phyloP scores from a whole-genome alignment of 2,888 invertebrate species.

The Zele albiditarsus region DNA sequence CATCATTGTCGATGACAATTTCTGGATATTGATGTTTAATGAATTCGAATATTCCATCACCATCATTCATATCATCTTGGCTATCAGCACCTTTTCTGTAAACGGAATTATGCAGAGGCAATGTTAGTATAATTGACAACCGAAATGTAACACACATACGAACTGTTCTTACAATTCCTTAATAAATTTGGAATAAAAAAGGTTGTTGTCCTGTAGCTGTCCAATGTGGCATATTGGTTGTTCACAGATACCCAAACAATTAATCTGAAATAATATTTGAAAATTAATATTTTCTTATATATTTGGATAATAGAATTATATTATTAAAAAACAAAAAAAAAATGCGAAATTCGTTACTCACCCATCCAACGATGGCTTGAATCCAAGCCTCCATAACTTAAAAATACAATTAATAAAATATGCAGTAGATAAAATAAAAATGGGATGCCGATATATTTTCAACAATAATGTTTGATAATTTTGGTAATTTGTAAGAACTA shows the following conservation, averaged over 20 bases:
- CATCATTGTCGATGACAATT: constrained; percentile 68
- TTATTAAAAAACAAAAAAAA: not conserved
- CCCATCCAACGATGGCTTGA: constrained; percentile 60
- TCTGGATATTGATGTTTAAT: constrained; percentile 72
- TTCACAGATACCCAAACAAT: constrained; percentile 70
- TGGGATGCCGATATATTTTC: not conserved
- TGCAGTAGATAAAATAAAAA: not conserved
- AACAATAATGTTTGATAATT: not conserved
- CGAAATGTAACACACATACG: too few species aligned
- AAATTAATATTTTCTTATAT: not conserved
- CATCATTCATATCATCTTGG: not conserved
- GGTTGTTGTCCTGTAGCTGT: constrained; percentile 56
- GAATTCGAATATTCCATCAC: constrained; percentile 45
- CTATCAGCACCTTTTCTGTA: not conserved
- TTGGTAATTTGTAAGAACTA: not conserved
- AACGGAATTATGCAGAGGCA: not conserved
- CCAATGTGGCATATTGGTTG: constrained; percentile 49
- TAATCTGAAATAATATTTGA: constrained; percentile 70
- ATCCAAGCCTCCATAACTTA: constrained; percentile 58
- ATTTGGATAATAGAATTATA: not conserved
- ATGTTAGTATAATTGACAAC: too few species aligned
- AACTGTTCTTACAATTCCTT: constrained; percentile 58
- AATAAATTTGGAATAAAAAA: constrained; percentile 60
- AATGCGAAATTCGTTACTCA: constrained; percentile 42
- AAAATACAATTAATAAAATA: not conserved